Base-by-base conservation (phyloP, 2,113 vertebrate species). In the Anarhynchus alexandrinus region DNA sequence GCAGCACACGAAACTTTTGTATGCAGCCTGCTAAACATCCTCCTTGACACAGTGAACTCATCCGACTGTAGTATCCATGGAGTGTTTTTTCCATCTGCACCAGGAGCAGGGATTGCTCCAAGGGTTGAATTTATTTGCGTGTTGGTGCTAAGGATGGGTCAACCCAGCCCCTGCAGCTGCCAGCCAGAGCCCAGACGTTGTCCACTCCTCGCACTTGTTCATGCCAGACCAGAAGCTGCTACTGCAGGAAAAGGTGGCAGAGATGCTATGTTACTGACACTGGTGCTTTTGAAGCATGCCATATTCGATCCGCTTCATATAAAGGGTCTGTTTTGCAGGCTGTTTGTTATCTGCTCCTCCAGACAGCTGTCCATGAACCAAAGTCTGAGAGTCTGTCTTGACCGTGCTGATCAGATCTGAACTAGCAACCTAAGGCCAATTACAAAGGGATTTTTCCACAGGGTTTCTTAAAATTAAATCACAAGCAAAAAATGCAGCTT, bases 401-500 rank as follows among this genome's bases (percentile, higher is more conserved):
- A 86, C 38, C 0, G 0, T 25, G n/a, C 40, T 82, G 59, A 67
- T 70, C 72, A 67, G 65, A 89, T 74, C 34, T 52, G 69, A 93
- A 88, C 88, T 62, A 88, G 64, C 70, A 74, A 36, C 51, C 45
- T 67, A 42, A 80, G 65, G 58, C 66, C 59, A 87, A 52, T 93
- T 89, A 84, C 52, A 91, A 76, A 86, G 36, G 12, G 57, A 36
- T 85, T 94, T 96, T 96, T 91, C 73, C 29, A 54, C n/a, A 55
- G 15, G 11, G 20, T 73, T 89, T 89, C 65, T 93, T 82, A 78
- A 87, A 94, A 95, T 94, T 87, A 94, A 79, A 89, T 96, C 86
- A 94, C 45, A 87, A 80, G 86, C 54, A 70, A 95, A 96, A 97
- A 94, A 96, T 58, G 66, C 73, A 94, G 65, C n/a, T 87, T 82